Base-by-base conservation (phyloP, 2,888 invertebrate genomes). In the Lutraria lutraria region DNA sequence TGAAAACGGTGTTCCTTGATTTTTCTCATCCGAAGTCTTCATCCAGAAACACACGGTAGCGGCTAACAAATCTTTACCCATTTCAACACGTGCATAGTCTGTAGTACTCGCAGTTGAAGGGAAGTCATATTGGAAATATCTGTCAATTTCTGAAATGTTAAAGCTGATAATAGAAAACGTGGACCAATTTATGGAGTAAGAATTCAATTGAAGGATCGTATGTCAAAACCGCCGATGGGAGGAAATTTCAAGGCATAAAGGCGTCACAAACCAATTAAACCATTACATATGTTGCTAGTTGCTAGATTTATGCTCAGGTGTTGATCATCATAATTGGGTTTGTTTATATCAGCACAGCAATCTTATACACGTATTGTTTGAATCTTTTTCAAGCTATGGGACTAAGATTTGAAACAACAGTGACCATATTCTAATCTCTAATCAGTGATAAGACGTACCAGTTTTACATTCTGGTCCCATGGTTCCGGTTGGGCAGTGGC, bases 1-100 rank as follows among this genome's bases (percentile, higher is more conserved):
- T 0, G 98, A 98, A 56, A 98, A 96, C 12, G 98, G 97, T 0
- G 98, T 98, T 19, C 98, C 98, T 94, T 98, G 98, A 95, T 98
- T 98, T 80, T 97, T 97, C 19, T 96, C 97, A 94, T 98, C 98
- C 43, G 96, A 95, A 0, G 98, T 97, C 94, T 97, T 97, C 94
- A 98, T 97, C 98, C 98, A 98, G 80, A 98, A 96, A 93, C 98
- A 97, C 63, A 97, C 97, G 0, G 97, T 97, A 25, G 98, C 96
- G 97, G 97, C 94, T 21, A 92, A 93, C 92, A 95, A 96, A 29
- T 96, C 95, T 0, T 94, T 93, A 2, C 97, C 97, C 1, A 97
- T 97, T 54, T 97, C 96, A 72, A 97, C 93, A 92, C 97, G 96
- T 0, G 97, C 97, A 93, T 97, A 98, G 95, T 98, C 97, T n/a